Conservation (phyloP, 2,113 vertebrate species). For the Loxodonta africana region DNA sequence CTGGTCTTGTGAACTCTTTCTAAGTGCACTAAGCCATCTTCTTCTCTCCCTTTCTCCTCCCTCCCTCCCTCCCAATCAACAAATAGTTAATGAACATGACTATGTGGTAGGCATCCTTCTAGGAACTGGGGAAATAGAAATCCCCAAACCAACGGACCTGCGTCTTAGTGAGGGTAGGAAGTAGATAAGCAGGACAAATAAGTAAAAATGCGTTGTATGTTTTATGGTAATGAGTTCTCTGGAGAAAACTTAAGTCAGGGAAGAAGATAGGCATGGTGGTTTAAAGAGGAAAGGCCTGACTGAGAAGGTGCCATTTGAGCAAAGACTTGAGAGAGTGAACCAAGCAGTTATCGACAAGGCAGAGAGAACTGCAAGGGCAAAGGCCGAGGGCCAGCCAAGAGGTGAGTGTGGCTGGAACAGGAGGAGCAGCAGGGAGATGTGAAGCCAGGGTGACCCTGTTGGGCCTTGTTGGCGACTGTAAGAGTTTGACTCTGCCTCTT, state of each 20-base stretch:
- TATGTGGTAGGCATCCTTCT: background rate
- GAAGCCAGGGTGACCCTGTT: background rate
- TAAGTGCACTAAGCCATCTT: background rate
- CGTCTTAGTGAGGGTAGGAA: background rate
- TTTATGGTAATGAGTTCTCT: background rate
- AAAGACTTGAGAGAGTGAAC: background rate
- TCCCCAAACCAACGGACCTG: background rate
- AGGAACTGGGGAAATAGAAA: background rate
- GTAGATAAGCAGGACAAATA: background rate
- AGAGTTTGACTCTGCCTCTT: background rate
- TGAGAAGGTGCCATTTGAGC: background rate
- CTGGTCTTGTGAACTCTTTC: background rate
- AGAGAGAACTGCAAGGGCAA: background rate
- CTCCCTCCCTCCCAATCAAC: background rate
- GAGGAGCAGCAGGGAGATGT: fast-evolving
- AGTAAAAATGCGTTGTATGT: background rate
- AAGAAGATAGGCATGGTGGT: background rate
- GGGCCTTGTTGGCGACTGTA: background rate
- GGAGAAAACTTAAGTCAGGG: background rate
- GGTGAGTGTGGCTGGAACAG: fast-evolving
- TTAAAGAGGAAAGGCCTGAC: background rate
- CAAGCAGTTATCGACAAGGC: background rate
- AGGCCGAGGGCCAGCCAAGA: background rate
- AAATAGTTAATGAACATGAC: background rate
- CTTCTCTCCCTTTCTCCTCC: background rate